phyloP scores from a whole-genome alignment of 2,888 invertebrate species.

The Drosophila affinis region DNA sequence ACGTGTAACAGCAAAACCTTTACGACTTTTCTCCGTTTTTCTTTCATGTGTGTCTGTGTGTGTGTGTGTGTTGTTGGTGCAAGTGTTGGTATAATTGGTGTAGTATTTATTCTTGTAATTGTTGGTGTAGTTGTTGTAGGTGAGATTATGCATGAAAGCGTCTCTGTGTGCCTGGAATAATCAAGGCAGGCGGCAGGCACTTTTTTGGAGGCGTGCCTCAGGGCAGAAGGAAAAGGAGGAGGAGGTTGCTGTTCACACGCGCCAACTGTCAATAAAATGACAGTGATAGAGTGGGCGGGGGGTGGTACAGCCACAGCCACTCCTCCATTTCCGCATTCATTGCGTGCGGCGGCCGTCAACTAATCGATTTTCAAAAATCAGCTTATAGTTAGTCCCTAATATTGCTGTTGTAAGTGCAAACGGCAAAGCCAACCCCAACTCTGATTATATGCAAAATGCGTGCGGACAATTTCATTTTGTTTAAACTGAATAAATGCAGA shows the following conservation, averaged over 20 bases:
- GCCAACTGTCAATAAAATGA: conserved; percentile 51
- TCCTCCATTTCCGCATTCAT: neutral
- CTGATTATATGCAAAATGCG: conserved; percentile 69
- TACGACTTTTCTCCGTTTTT: conserved; percentile 50
- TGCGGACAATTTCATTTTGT: conserved; percentile 71
- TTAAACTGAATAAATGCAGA: conserved; percentile 59
- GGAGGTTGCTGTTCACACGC: conserved; percentile 32
- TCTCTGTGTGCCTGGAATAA: conserved; percentile 68
- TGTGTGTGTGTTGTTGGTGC: conserved; percentile 9
- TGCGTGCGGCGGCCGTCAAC: conserved; percentile 50
- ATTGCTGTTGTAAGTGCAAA: conserved; percentile 19
- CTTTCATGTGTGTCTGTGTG: conserved; percentile 46
- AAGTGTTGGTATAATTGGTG: conserved; percentile 22
- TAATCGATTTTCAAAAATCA: conserved; percentile 68
- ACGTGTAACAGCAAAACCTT: conserved; percentile 32
- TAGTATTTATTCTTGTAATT: conserved; percentile 24
- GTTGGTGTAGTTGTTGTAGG: conserved; percentile 41
- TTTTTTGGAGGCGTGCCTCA: conserved; percentile 14
- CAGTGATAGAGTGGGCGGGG: conserved; percentile 4
- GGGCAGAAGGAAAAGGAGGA: neutral
- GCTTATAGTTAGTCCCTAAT: conserved; percentile 61
- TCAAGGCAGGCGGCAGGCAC: conserved; percentile 43
- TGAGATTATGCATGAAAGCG: conserved; percentile 78
- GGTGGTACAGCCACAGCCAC: neutral
- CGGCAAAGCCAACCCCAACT: neutral